phyloP scores from a whole-genome alignment of 1,140 invertebrate genomes.

The Thalassaphorura encarpata region DNA sequence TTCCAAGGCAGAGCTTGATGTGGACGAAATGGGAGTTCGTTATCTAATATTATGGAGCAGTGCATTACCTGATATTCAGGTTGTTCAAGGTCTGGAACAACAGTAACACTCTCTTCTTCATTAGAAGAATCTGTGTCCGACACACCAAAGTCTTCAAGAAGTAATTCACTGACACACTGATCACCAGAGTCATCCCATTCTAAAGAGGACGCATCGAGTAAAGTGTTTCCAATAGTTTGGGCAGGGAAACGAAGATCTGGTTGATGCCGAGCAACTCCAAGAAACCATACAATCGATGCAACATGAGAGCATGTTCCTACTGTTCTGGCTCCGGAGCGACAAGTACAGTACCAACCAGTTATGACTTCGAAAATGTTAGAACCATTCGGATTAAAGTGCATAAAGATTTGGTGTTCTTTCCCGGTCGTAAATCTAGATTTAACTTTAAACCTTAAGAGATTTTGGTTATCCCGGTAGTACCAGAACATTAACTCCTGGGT shows the following conservation, averaged over 20 bases:
- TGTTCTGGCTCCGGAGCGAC: neutral
- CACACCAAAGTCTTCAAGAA: no score
- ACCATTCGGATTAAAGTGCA: neutral
- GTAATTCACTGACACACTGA: no score
- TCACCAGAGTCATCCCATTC: neutral
- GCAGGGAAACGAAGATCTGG: neutral
- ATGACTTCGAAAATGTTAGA: neutral
- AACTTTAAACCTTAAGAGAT: neutral
- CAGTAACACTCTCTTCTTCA: no score
- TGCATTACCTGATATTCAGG: no score
- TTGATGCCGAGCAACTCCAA: neutral
- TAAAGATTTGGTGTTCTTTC: neutral
- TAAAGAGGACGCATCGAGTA: neutral
- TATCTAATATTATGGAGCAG: no score
- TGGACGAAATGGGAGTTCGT: no score
- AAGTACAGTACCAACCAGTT: slow-evolving; percentile 5
- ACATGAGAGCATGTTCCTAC: slow-evolving; percentile 2
- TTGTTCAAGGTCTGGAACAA: no score
- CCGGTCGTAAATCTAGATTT: neutral
- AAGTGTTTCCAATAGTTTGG: neutral
- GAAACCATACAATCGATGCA: neutral
- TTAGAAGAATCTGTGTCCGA: no score
- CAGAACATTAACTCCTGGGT: no score
- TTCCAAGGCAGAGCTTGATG: no score
- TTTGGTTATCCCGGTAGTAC: neutral